Evolutionary conservation across 2,888 invertebrate species (phyloP), one percentile per base, ranked within the genome.

Genomic region (Noctua janthina): DNA sequence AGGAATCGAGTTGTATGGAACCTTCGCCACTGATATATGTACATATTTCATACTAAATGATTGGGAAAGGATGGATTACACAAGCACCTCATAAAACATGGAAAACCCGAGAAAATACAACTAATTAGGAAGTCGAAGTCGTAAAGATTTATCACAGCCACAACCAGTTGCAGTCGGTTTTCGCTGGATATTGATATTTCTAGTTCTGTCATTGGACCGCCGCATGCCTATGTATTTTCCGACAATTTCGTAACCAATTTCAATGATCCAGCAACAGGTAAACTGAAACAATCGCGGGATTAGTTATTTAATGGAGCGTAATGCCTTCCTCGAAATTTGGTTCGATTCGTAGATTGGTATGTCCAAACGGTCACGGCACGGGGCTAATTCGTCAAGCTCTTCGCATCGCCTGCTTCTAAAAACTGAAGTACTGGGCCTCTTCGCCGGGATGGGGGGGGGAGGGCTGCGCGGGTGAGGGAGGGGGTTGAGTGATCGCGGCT

Each of bases 311-410:
- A 91, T 91, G 90, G 88, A 93, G 91, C 93, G 93, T 92, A 92
- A 91, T 92, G 86, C 92, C 92, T 91, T 88, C 91, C 87, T 91
- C 87, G 68, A 89, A 89, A 90, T 90, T 90, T 89, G 80, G 81
- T 90, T 89, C 89, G 84, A 88, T 90, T 88, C 77, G 84, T 87
- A 87, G 84, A 89, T 90, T 84, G 87, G 88, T 89, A 88, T 91
- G 90, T 84, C 88, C 87, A 88, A 88, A 83, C 87, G 91, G 94
- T 94, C 94, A 94, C 94, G 95, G 92, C 91, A 90, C 91, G 92
- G 90, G 92, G 88, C 88, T 90, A 90, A 95, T 96, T 95, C 94
- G 95, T 95, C 95, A 95, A 93, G 95, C 91, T 87, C 87, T 89
- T 89, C 89, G 85, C 85, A 87, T 86, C 83, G 80, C 78, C 85